Percentiles rank a stretch among this genome's conserved stretches.
Evolutionary conservation across 2,113 vertebrate species (phyloP).

Genomic region (Parus major): DNA sequence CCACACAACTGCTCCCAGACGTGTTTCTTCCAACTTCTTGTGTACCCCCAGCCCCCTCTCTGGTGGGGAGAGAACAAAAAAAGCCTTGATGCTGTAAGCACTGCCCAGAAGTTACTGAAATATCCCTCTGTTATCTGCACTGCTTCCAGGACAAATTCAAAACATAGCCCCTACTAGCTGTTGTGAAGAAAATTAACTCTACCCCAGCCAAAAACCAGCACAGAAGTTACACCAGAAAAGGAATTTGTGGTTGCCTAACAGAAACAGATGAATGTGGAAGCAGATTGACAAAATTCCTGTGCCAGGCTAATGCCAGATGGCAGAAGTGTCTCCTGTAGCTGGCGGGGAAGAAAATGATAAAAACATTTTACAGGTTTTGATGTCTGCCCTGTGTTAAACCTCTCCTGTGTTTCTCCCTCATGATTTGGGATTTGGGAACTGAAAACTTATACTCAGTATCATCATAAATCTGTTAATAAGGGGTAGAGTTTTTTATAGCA

Average conservation of each 20-base stretch:
- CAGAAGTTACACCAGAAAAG: not conserved
- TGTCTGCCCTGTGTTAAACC: not conserved
- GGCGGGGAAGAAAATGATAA: not conserved
- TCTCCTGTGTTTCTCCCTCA: not conserved
- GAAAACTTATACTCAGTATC: not conserved
- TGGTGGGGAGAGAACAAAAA: not conserved
- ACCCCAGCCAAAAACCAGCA: not conserved
- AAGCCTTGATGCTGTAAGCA: not conserved
- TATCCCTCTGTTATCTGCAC: not conserved
- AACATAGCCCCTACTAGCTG: not conserved
- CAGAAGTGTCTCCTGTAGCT: not conserved
- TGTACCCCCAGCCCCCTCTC: not conserved
- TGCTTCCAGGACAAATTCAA: not conserved
- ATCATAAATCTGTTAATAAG: not conserved
- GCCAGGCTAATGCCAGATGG: not conserved
- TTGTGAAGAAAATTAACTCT: not conserved
- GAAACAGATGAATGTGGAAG: not conserved
- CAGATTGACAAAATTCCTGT: not conserved
- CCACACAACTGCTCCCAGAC: not conserved
- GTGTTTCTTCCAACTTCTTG: not conserved
- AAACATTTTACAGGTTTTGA: not conserved
- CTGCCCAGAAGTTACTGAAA: not conserved
- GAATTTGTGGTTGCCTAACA: not conserved
- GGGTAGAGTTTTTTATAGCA: not conserved
- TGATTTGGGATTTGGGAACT: not conserved